Evolutionary conservation across 1,140 invertebrate genomes (phyloP).

Genomic region (Calephelis virginiensis): DNA sequence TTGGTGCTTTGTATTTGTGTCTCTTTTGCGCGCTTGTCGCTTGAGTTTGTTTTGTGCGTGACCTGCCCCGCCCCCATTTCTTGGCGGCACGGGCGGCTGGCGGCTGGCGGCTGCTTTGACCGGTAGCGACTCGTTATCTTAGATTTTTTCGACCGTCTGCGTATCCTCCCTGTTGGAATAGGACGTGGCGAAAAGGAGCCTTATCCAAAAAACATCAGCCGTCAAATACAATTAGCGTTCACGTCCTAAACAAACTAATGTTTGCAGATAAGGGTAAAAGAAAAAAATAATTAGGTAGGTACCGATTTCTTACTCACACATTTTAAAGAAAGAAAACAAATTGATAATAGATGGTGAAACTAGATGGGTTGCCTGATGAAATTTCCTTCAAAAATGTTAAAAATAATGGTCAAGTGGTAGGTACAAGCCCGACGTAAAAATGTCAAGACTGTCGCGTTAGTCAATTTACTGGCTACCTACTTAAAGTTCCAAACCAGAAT

Average conservation of each 20-base stretch:
- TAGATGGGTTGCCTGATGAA: no score
- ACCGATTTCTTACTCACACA: neutral
- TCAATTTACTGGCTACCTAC: no score
- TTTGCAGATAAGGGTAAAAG: constrained; percentile 6
- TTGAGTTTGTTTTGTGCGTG: constrained; percentile 73
- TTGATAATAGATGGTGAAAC: no score
- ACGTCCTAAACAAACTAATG: constrained; percentile 4
- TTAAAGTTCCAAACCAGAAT: no score
- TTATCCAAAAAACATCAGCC: constrained; percentile 33
- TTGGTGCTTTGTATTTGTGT: constrained; percentile 34
- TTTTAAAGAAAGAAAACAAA: no score
- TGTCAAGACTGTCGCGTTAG: no score
- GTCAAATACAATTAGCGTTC: constrained; percentile 16
- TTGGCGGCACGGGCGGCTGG: constrained; percentile 45
- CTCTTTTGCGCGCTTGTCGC: constrained; percentile 53
- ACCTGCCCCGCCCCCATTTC: constrained; percentile 63
- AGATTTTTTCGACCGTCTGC: constrained; percentile 55
- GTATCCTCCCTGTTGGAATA: constrained; percentile 68
- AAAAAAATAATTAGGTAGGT: neutral
- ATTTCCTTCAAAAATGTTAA: no score
- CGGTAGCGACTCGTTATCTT: constrained; percentile 71
- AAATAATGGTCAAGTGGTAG: no score
- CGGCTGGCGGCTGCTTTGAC: constrained; percentile 61
- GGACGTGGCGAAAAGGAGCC: constrained; percentile 54
- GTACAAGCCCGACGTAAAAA: no score